Base-by-base conservation (phyloP, 2,797 vertebrate genomes). In the Brotogeris chrysoptera region DNA sequence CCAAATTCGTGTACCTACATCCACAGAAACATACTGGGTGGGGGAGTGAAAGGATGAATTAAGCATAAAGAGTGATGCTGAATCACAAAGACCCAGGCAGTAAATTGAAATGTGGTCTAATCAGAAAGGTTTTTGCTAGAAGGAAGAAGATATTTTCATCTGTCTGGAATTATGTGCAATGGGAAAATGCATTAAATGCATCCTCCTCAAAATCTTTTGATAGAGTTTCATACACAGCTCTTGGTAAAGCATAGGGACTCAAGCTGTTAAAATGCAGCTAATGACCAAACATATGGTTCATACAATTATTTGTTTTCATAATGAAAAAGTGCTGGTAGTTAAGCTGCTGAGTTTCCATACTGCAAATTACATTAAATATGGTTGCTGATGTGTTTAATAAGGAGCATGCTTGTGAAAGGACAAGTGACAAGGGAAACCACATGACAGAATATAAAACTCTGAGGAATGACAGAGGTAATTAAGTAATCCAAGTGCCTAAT, bases 21-120 rank as follows among this genome's bases (percentile, higher is more conserved):
- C 25, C 23, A 30, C 0, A 28, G 38, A 69, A 73, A 66, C 34
- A 15, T 3, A 32, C 6, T 11, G 9, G 15, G 3, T 2, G 2
- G 19, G 12, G 2, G 7, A 18, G 12, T 20, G 36, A 65, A 84
- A n/a, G 3, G 34, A 49, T 2, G 0, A 24, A 28, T 13, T 17
- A 70, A 80, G 24, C 5, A 49, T 16, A 39, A 16, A 79, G 16
- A 19, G 6, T 47, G 16, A 61, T 23, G 25, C 5, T 50, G 74
- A 64, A 74, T 47, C 4, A 8, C 12, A 28, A 49, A 81, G 46
- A 73, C 4, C 11, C 8, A 20, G n/a, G 4, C 6, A 52, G 34
- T 61, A 21, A 72, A 18, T 13, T 69, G 34, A 76, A 12, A n/a
- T 18, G 8, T 27, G 5, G 19, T n/a, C 30, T 80, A 57, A 57